Base-by-base conservation (phyloP, 53 echinoderm and acorn worm genomes). In the Paracentrotus lividus region DNA sequence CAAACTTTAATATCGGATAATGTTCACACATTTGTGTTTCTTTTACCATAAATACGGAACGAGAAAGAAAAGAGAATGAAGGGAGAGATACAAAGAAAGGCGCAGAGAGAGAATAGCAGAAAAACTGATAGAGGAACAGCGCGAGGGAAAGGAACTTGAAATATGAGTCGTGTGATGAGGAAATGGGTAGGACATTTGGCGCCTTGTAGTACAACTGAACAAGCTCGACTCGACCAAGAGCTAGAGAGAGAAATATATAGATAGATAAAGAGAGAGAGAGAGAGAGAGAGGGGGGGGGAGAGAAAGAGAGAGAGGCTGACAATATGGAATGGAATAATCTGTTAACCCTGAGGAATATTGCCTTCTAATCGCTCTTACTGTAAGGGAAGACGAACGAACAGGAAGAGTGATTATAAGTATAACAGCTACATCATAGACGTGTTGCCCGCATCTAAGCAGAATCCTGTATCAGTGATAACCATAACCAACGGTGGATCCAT, bases 121-220 rank as follows among this genome's bases (percentile, higher is more conserved):
- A 18, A 0, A 8, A 51, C 52, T 0, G 20, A 27, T 52, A 21
- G 56, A n/a, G 49, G 84, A 45, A 51, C 47, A 29, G 49, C 24
- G 84, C 49, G 49, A 49, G 31, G 38, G 29, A 20, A 72, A 36
- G 34, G 8, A 72, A 72, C 29, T 40, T 40, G 72, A 72, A 72
- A 72, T 72, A 20, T 72, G 72, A 72, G 36, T 72, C 72, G 72
- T 3, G 72, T 40, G 72, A 72, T 13, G 36, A 72, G 40, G 72
- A 72, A 38, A 72, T 72, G 36, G 72, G 72, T 36, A 72, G 72
- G 72, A 72, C 72, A 72, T 72, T 72, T 40, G 72, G 72, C 72
- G 72, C 72, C 72, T 20, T 72, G 72, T 32, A 72, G 72, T 72
- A 72, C 72, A 72, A 20, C 18, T 40, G 72, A 72, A 36, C 36